Evolutionary conservation across 2,113 vertebrate genomes (phyloP).

Genomic region (Condylura cristata): DNA sequence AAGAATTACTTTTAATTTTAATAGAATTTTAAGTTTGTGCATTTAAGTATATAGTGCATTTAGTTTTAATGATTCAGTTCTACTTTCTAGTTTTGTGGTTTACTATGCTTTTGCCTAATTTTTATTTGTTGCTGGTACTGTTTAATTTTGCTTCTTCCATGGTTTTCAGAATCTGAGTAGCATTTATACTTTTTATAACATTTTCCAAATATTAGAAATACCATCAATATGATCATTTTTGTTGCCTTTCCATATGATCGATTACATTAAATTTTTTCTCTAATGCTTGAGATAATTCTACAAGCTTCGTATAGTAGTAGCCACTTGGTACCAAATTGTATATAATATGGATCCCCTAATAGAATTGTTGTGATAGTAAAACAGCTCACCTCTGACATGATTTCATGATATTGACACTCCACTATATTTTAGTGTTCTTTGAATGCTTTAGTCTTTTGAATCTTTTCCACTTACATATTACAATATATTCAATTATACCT

Average conservation of each 20-base stretch:
- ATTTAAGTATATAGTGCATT: slow-evolving; percentile 42
- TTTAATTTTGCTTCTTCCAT: slow-evolving; percentile 62
- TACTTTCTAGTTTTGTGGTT: slow-evolving; percentile 35
- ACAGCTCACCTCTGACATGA: slow-evolving; percentile 36
- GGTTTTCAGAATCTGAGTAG: slow-evolving; percentile 58
- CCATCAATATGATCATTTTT: slow-evolving; percentile 41
- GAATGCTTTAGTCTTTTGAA: slow-evolving; percentile 52
- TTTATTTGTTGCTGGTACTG: slow-evolving; percentile 45
- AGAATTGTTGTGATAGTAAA: slow-evolving; percentile 52
- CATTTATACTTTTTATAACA: slow-evolving; percentile 58
- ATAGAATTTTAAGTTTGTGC: slow-evolving; percentile 54
- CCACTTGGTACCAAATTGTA: slow-evolving; percentile 50
- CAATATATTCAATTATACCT: slow-evolving; percentile 49
- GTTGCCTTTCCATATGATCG: slow-evolving; percentile 47
- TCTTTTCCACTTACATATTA: slow-evolving; percentile 50
- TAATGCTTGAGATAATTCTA: slow-evolving; percentile 48
- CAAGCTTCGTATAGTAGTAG: slow-evolving; percentile 28
- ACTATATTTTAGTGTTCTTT: slow-evolving; percentile 3
- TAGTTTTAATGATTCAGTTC: slow-evolving; percentile 58
- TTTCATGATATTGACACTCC: not conserved
- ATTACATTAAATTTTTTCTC: slow-evolving; percentile 59
- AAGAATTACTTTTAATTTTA: slow-evolving; percentile 36
- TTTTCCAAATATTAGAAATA: slow-evolving; percentile 57
- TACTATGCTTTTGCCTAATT: slow-evolving; percentile 55
- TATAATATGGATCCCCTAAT: slow-evolving; percentile 36